Base-by-base conservation (phyloP, 2,888 invertebrate species). In the Opisthograptis luteolata region DNA sequence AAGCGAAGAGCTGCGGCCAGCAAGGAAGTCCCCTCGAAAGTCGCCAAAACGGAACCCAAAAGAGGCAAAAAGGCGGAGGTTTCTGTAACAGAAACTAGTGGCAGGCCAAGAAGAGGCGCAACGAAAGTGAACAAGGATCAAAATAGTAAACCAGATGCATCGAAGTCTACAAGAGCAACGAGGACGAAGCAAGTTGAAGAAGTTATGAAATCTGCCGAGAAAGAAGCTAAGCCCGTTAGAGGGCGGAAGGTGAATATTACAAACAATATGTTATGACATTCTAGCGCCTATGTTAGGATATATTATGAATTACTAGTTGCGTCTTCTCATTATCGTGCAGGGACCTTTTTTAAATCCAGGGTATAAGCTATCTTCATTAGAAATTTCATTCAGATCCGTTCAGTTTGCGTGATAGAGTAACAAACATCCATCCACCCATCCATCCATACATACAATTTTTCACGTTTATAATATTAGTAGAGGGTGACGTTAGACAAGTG, bases 1-100 rank as follows among this genome's bases (percentile, higher is more conserved):
- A 75, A 73, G 37, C 64, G 74, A 2, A 72, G 67, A 50, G 40
- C 60, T 3, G 35, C 50, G 0, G 42, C 55, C 0, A 43, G 45
- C 1, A 62, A 68, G 12, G 63, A 60, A 4, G 43, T 64, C 8
- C 69, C 70, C 0, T 12, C 63, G 0, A 69, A 71, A 55, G 25
- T 67, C 0, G 50, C 62, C 10, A 58, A 61, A 17, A 55, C 57
- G 14, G 42, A 54, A 12, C n/a, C 62, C 2, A 39, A 45, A 13
- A 62, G 64, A 50, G 64, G 61, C 0, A 65, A 45, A 45, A 70
- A 68, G 55, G 72, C 35, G 4, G 30, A 14, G n/a, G 19, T 4
- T 2, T 8, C 28, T 14, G 27, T 2, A 14, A 12, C 27, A 7
- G 35, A 30, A 5, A 8, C 24, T 0, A n/a, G n/a, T 3, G 48